phyloP scores from a whole-genome alignment of 2,113 vertebrate species.

The Nannospalax galili region DNA sequence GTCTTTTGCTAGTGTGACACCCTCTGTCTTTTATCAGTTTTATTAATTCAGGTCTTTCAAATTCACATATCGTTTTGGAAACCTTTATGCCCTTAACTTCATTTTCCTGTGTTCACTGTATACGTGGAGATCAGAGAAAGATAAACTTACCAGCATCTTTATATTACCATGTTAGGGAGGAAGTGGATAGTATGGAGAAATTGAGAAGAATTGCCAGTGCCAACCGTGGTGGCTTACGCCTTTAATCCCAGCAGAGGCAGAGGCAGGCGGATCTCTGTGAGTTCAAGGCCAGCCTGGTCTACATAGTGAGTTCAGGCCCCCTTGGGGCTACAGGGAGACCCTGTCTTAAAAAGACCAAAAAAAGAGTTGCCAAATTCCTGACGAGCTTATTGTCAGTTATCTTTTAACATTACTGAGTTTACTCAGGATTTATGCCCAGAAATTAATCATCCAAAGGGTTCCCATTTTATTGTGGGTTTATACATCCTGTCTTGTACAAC shows the following conservation, averaged over 20 bases:
- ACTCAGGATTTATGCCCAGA: background rate
- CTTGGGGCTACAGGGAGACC: too few species aligned
- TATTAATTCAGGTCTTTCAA: constrained; percentile 29
- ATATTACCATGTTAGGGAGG: constrained; percentile 12
- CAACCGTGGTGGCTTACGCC: too few species aligned
- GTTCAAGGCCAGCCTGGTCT: too few species aligned
- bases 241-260: too few species aligned
- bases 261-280: too few species aligned
- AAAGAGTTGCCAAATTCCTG: constrained; percentile 27
- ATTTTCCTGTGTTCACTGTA: background rate
- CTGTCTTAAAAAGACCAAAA: too few species aligned
- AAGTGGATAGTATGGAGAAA: background rate
- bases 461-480: constrained; percentile 20
- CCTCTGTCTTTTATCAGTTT: background rate
- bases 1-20: background rate
- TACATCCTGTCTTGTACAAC: background rate
- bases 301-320: too few species aligned
- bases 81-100: background rate
- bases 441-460: constrained; percentile 6
- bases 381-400: background rate
- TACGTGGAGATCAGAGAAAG: background rate
- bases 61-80: background rate
- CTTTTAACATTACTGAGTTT: constrained; percentile 36
- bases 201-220: constrained; percentile 17
- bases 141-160: constrained; percentile 24